Conservation (phyloP, 2,888 invertebrate genomes). For the Orthosia cruda region DNA sequence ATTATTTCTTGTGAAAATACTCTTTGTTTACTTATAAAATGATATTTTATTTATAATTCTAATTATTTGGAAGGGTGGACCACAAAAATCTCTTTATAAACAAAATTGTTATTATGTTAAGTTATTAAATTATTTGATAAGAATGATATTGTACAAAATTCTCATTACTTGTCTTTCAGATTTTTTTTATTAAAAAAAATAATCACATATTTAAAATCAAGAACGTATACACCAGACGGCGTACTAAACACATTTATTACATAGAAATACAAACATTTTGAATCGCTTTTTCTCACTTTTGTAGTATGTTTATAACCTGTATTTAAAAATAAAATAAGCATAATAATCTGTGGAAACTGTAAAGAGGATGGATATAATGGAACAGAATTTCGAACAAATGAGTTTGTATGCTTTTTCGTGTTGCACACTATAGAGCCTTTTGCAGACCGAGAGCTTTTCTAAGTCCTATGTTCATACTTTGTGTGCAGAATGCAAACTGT, state of each 20-base stretch:
- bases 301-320: conserved; percentile 33
- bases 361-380: not conserved
- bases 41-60: not conserved
- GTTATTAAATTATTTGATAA: conserved; percentile 52
- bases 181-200: not conserved
- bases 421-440: not conserved
- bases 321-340: conserved; percentile 31
- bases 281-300: conserved; percentile 49
- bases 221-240: conserved; percentile 32
- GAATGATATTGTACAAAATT: conserved; percentile 20
- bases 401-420: conserved; percentile 23
- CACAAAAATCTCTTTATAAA: conserved; percentile 36
- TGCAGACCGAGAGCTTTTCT: not conserved
- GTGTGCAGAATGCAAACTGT: no score
- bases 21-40: not conserved
- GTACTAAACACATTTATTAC: conserved; percentile 39
- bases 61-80: conserved; percentile 28
- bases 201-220: not conserved
- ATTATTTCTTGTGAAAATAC: not conserved
- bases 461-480: no score
- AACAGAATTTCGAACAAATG: conserved; percentile 29
- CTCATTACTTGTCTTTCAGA: not conserved
- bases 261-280: conserved; percentile 6
- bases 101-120: conserved; percentile 20
- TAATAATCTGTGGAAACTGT: not conserved